Percentiles rank a stretch among this genome's conserved stretches.
Conservation (phyloP, 2,888 invertebrate genomes). For the Macaria liturata region DNA sequence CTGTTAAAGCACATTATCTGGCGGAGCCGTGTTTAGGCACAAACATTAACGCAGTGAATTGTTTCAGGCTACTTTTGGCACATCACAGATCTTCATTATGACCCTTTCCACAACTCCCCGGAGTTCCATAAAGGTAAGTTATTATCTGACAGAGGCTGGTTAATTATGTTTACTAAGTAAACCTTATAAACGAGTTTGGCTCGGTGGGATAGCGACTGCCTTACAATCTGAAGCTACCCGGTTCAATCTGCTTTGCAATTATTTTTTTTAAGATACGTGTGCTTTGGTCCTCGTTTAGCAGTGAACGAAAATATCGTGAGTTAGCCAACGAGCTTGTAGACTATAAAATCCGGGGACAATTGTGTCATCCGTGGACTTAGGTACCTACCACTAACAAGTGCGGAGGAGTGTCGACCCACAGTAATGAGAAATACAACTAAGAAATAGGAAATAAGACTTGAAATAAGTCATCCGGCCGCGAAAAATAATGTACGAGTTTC, state of each 20-base stretch:
- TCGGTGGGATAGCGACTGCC: too few species aligned
- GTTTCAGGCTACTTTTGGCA: constrained; percentile 97
- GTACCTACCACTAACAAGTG: too few species aligned
- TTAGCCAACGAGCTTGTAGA: too few species aligned
- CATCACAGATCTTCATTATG: constrained; percentile 96
- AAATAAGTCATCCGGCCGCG: constrained; percentile 22
- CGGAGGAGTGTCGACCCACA: too few species aligned
- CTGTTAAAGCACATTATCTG: constrained; percentile 19
- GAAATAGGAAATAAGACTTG: constrained; percentile 6
- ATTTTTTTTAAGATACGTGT: too few species aligned
- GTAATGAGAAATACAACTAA: too few species aligned
- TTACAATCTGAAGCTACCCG: too few species aligned
- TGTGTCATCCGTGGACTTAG: too few species aligned
- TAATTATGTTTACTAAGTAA: constrained; percentile 44
- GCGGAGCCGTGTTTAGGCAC: constrained; percentile 13
- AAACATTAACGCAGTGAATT: constrained; percentile 41
- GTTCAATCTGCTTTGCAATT: too few species aligned
- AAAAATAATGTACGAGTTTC: constrained; percentile 20
- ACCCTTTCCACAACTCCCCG: constrained; percentile 86
- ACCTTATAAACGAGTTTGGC: constrained; percentile 15
- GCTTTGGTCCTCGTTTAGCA: too few species aligned
- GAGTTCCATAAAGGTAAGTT: constrained; percentile 76
- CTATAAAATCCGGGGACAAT: too few species aligned
- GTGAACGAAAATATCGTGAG: too few species aligned
- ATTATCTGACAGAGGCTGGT: constrained; percentile 37